A percentile compares a stretch with the other conserved stretches of the same genome.
Conservation (phyloP, 2,797 vertebrate genomes). For the Pseudomugil tenellus region DNA sequence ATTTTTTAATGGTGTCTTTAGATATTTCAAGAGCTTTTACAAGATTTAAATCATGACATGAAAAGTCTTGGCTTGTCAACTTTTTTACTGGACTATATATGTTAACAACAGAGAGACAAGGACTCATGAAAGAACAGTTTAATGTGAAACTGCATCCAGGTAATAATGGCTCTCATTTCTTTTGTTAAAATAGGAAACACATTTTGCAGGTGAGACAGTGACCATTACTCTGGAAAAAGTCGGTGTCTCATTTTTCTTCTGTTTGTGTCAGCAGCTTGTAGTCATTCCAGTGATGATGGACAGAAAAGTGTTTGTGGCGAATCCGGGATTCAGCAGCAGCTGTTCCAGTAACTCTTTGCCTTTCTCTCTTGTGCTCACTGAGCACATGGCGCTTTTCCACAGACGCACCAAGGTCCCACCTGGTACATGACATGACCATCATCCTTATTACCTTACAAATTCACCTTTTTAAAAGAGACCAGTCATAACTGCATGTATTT, state of each 20-base stretch:
- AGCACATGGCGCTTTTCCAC: conserved; percentile 78
- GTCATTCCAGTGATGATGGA: conserved; percentile 57
- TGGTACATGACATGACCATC: conserved; percentile 4
- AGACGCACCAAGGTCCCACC: conserved; percentile 56
- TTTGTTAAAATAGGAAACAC: background rate
- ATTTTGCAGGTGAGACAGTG: background rate
- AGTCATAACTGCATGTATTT: too few species aligned
- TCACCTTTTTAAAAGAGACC: background rate
- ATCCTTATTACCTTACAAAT: background rate
- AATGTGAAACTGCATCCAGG: background rate
- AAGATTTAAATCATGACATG: background rate
- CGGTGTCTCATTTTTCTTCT: background rate
- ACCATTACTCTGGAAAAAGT: background rate
- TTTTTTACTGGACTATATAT: background rate
- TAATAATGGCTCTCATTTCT: background rate
- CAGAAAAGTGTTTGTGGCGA: conserved; percentile 50
- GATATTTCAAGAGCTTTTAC: too few species aligned
- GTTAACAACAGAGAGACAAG: background rate
- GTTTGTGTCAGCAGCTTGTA: conserved; percentile 55
- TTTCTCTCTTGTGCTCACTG: conserved; percentile 63
- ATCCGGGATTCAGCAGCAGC: conserved; percentile 64
- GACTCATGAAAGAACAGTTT: background rate
- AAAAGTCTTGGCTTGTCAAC: background rate
- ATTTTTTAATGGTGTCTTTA: too few species aligned
- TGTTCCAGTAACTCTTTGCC: conserved; percentile 69